phyloP scores from a whole-genome alignment of 2,113 vertebrate genomes.

The Sander lucioperca region DNA sequence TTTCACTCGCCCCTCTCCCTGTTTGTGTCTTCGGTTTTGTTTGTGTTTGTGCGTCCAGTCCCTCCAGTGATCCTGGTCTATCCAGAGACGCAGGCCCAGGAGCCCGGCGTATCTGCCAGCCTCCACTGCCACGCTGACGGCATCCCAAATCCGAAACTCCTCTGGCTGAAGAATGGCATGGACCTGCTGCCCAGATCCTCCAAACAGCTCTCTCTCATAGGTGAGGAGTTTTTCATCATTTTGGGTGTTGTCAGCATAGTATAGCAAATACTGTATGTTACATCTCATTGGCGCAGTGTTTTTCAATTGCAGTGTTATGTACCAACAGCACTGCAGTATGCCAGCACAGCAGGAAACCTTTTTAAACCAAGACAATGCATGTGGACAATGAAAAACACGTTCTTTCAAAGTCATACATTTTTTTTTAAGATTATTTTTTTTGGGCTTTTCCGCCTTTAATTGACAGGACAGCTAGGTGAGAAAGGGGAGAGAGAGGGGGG shows the following conservation, averaged over 20 bases:
- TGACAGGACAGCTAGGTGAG: too few species aligned
- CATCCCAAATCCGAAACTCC: constrained; percentile 92
- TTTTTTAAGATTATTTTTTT: neutral
- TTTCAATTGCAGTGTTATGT: neutral
- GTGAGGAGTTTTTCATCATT: constrained; percentile 80
- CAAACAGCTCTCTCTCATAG: constrained; percentile 91
- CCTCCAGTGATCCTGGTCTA: constrained; percentile 97
- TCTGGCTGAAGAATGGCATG: constrained; percentile 97
- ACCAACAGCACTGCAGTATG: constrained; percentile 8
- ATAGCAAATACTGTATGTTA: constrained; percentile 7
- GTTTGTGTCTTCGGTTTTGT: constrained; percentile 53
- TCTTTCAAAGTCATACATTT: neutral
- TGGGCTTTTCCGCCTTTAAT: too few species aligned
- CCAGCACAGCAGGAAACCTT: constrained; percentile 9
- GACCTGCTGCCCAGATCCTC: constrained; percentile 89
- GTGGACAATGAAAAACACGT: neutral
- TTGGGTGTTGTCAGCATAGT: constrained; percentile 9
- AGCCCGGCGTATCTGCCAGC: constrained; percentile 92
- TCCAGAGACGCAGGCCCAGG: constrained; percentile 95
- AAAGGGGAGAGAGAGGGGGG: too few species aligned
- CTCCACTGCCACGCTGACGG: constrained; percentile 94
- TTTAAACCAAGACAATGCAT: neutral
- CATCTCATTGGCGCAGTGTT: neutral
- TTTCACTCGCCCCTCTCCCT: constrained; percentile 53
- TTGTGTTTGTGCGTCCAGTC: constrained; percentile 82